Evolutionary conservation across 2,113 vertebrate species (phyloP), one percentile per base, ranked within the genome.

Genomic region (Numenius arquata): DNA sequence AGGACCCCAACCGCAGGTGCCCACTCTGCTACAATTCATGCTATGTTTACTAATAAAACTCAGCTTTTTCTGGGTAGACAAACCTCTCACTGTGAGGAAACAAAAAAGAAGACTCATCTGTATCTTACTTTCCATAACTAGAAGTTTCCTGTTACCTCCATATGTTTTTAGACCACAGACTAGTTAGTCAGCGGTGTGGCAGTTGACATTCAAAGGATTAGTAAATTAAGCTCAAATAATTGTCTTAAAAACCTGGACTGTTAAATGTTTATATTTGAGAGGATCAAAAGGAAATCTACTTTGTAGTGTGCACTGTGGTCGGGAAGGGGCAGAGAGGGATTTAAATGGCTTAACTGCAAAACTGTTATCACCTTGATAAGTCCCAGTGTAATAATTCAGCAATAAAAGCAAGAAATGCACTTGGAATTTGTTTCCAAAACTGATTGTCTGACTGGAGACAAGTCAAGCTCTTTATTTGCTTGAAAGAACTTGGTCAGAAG

Each of bases 201-300:
- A 96, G 92, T 36, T 96, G 95, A 95, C 92, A 96, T 96, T 95
- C 89, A 94, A 96, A 88, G 92, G 92, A 95, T 96, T 95, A 95
- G 87, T 55, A 91, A 90, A 91, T 76, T 96, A 96, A 96, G 95
- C 94, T 79, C 84, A 87, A 96, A 85, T 95, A 96, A 96, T 97
- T 94, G 93, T 80, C 94, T 95, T 95, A 50, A 93, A 97, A 95
- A 92, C 38, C 79, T 87, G 92, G 86, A 92, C 89, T 55, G 78
- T 82, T 93, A 96, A 91, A 93, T 92, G 94, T 96, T 95, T 95
- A 95, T 95, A 96, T 96, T 96, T 71, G 87, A 97, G 91, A 91
- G 84, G 95, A 97, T 96, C 96, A 97, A 96, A 96, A 96, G 63
- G 89, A 95, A 94, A 94, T 85, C 94, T 95, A 92, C 96, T 96